Percentiles rank a stretch among this genome's conserved stretches.
Evolutionary conservation across 2,797 vertebrate species (phyloP).

Genomic region (Lepidocolaptes lacrymiger): DNA sequence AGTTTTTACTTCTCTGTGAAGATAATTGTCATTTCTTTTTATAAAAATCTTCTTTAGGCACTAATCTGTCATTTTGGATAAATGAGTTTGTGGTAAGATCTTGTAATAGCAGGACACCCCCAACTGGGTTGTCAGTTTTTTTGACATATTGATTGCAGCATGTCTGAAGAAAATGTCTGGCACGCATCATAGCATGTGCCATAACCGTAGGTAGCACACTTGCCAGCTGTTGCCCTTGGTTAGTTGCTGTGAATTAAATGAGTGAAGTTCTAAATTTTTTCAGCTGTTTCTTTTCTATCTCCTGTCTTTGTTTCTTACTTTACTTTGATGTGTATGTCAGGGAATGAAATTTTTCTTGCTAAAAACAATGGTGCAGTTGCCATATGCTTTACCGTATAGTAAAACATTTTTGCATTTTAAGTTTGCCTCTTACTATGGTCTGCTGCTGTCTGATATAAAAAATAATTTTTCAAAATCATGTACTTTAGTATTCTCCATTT

Average conservation of each 20-base stretch:
- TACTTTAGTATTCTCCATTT: background rate
- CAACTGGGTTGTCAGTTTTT: conserved; percentile 22
- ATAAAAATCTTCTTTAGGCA: background rate
- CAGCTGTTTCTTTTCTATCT: background rate
- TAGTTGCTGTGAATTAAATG: conserved; percentile 14
- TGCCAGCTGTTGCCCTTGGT: conserved; percentile 1
- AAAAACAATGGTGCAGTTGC: background rate
- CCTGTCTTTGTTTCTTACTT: background rate
- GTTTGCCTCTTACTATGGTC: background rate
- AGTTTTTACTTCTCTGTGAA: background rate
- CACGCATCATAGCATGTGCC: background rate
- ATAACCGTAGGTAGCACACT: background rate
- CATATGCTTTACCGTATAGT: background rate
- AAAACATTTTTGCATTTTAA: background rate
- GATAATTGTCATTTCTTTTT: background rate
- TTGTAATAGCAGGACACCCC: conserved; percentile 28
- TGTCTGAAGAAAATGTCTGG: conserved; percentile 43
- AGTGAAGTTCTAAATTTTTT: background rate
- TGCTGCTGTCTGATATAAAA: background rate
- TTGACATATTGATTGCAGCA: conserved; percentile 47
- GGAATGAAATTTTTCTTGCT: background rate
- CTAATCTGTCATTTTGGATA: conserved; percentile 38
- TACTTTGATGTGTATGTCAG: background rate
- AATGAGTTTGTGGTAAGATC: background rate
- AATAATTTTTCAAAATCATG: background rate